Conservation (phyloP, 2,113 vertebrate genomes). For the Oncorhynchus nerka region DNA sequence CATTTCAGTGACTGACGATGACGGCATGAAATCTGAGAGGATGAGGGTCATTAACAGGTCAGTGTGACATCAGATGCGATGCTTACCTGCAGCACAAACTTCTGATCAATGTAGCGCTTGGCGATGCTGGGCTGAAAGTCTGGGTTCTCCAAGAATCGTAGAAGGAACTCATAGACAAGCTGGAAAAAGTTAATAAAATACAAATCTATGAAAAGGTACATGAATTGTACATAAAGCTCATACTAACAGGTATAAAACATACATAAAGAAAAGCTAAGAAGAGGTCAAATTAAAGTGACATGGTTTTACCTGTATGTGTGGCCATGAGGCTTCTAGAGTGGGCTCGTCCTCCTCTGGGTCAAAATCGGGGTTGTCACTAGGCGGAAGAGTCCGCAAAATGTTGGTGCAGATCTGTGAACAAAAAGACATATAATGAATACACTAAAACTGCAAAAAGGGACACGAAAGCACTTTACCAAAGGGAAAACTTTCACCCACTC, state of each 20-base stretch:
- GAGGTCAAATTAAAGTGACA: not conserved
- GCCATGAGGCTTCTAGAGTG: constrained; percentile 95
- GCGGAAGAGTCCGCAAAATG: constrained; percentile 95
- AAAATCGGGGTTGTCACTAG: constrained; percentile 97
- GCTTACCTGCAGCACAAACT: constrained; percentile 95
- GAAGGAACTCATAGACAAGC: constrained; percentile 97
- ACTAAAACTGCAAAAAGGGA: not conserved
- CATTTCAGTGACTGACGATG: not conserved
- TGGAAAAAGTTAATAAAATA: constrained; percentile 61
- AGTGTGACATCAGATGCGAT: not conserved
- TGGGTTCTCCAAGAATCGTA: constrained; percentile 95
- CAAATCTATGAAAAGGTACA: not conserved
- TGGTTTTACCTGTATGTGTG: constrained; percentile 88
- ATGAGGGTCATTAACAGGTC: no score
- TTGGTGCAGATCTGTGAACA: constrained; percentile 88
- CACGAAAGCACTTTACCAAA: not conserved
- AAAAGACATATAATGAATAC: not conserved
- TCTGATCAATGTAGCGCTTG: constrained; percentile 95
- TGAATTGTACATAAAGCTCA: not conserved
- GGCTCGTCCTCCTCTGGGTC: constrained; percentile 98
- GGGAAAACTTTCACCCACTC: not conserved
- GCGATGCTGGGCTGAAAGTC: constrained; percentile 97
- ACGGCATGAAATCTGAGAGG: not conserved
- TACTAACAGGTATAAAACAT: not conserved
- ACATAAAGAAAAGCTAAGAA: not conserved